Evolutionary conservation across 2,888 invertebrate genomes (phyloP), one percentile per base, ranked within the genome.

Genomic region (Pollenia labialis): DNA sequence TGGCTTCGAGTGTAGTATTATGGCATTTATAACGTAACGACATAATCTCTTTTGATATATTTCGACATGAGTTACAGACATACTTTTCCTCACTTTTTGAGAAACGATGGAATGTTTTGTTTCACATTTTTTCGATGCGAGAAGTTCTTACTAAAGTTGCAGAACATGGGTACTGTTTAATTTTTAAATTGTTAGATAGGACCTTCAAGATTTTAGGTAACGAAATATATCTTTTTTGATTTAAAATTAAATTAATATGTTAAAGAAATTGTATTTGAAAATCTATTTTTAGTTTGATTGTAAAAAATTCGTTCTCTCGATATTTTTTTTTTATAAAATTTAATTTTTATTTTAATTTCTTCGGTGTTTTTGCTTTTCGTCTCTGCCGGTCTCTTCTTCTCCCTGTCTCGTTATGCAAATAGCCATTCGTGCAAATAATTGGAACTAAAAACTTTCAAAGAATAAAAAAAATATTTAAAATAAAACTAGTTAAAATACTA

Each of bases 351-450:
- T 44, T 75, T 46, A 80, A 32, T 81, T 74, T 56, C n/a, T 50
- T 48, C 42, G 14, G 52, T 2, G 11, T n/a, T 42, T 50, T 2
- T 40, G 10, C 46, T 14, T 10, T 6, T 42, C 48, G 4, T 32
- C 32, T 32, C 32, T 48, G 23, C 18, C 60, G 4, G 11, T n/a
- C 42, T 50, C 4, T 40, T n/a, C 32, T n/a, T 10, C 9, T 48
- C 48, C 4, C 32, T 6, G 32, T 32, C 32, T 32, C 32, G 32
- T 32, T 81, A 40, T 40, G n/a, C 23, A 68, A 60, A 44, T 50
- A 84, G 62, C 42, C 42, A 83, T 81, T 87, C 83, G 83, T 76
- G 76, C 83, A 72, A 76, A 81, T 83, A 87, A 83, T 87, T 81
- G 83, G 58, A 83, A 80, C 75, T 56, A 75, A 83, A 87, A 80